Evolutionary conservation across 2,888 invertebrate species (phyloP).

Genomic region (Cartodere bifasciata): DNA sequence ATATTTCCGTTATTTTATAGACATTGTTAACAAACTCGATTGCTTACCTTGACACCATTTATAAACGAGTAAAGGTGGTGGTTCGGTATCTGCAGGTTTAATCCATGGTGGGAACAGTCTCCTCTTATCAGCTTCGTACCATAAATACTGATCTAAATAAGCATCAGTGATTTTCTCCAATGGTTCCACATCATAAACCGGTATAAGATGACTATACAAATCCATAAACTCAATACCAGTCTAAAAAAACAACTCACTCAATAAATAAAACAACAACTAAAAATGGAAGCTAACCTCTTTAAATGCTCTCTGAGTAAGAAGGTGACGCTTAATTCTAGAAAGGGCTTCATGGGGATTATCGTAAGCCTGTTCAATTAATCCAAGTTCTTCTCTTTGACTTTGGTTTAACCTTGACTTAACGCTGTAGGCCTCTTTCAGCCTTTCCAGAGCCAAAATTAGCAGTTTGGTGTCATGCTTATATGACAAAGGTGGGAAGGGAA

Average conservation of each 20-base stretch:
- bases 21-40: too few species aligned
- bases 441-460: conserved; percentile 88
- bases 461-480: conserved; percentile 99
- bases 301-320: conserved; percentile 94
- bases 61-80: conserved; percentile 82
- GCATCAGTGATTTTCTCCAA: conserved; percentile 99
- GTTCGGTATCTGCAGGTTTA: conserved; percentile 97
- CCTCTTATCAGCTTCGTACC: conserved; percentile 99
- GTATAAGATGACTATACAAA: conserved; percentile 94
- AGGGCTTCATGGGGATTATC: conserved; percentile 99
- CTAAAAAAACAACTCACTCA: too few species aligned
- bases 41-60: conserved; percentile 96
- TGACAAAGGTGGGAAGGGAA: conserved; percentile 97
- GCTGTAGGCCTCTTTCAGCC: conserved; percentile 94
- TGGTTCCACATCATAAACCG: conserved; percentile 98
- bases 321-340: conserved; percentile 97
- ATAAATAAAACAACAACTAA: too few species aligned
- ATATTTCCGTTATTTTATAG: too few species aligned
- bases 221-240: conserved; percentile 99
- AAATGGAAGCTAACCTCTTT: conserved; percentile 68
- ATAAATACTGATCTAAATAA: conserved; percentile 97
- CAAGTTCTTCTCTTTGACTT: conserved; percentile 96
- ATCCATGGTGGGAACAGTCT: conserved; percentile 97
- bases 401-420: conserved; percentile 96
- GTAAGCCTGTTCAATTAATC: conserved; percentile 98